phyloP scores from a whole-genome alignment of 2,113 vertebrate species.

The Heterochromis multidens region DNA sequence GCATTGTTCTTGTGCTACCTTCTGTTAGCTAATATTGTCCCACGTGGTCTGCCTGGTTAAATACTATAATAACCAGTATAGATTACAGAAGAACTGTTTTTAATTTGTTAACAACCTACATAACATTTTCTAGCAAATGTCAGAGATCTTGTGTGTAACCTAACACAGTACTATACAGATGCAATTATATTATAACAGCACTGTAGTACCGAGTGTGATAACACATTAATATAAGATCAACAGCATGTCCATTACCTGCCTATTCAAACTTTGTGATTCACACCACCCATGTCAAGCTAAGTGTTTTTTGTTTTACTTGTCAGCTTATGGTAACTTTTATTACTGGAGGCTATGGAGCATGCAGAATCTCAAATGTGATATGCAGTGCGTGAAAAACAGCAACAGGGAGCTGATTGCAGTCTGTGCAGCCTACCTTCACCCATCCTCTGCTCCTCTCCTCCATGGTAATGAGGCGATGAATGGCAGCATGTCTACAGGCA shows the following conservation, averaged over 20 bases:
- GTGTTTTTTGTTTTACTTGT: background rate
- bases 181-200: background rate
- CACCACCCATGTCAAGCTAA: background rate
- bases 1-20: background rate
- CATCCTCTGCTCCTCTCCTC: slow-evolving; percentile 52
- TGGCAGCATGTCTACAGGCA: slow-evolving; percentile 68
- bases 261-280: background rate
- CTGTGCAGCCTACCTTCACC: slow-evolving; percentile 56
- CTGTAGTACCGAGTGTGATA: background rate
- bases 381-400: slow-evolving; percentile 28
- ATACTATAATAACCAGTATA: background rate
- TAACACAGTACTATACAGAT: background rate
- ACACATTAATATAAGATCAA: background rate
- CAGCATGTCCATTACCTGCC: background rate
- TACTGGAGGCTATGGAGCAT: slow-evolving; percentile 5
- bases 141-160: background rate
- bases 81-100: background rate
- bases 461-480: slow-evolving; percentile 69
- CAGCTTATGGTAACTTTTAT: slow-evolving; percentile 17
- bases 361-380: slow-evolving; percentile 30
- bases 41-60: background rate
- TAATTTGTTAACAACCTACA: background rate
- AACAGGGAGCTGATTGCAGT: slow-evolving; percentile 58
- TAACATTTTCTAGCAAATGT: background rate
- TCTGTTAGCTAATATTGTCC: background rate